phyloP scores from a whole-genome alignment of 1,140 invertebrate genomes.

The Oreohelix idahoensis region DNA sequence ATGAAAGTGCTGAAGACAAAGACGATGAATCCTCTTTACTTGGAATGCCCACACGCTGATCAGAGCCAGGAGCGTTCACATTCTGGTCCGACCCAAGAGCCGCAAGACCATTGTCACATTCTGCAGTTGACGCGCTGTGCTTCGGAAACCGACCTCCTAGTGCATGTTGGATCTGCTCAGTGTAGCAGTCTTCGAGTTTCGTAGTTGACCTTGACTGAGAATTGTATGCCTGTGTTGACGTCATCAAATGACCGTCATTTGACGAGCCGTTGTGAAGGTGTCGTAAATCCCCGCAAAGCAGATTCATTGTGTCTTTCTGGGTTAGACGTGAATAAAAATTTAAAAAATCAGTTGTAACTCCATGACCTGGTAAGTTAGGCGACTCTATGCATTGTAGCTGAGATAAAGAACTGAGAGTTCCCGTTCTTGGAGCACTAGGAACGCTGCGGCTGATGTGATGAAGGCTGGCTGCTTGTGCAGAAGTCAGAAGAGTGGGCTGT shows the following conservation, averaged over 20 bases:
- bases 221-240: background rate
- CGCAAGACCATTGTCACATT: no score
- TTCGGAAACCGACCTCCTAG: background rate
- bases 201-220: background rate
- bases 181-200: no score
- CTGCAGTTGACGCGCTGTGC: background rate
- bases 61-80: background rate
- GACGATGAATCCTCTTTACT: background rate
- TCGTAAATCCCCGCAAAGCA: background rate
- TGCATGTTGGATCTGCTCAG: no score
- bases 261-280: background rate
- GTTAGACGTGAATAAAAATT: background rate
- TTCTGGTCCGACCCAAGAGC: background rate
- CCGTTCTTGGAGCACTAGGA: background rate
- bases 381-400: background rate
- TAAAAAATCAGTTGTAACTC: background rate
- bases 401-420: background rate
- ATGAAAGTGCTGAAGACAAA: background rate
- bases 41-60: background rate
- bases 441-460: background rate
- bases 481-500: background rate
- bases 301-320: background rate
- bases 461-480: background rate
- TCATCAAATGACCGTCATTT: background rate
- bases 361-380: background rate